phyloP scores from a whole-genome alignment of 2,888 invertebrate species.

The Eilema griseolum region DNA sequence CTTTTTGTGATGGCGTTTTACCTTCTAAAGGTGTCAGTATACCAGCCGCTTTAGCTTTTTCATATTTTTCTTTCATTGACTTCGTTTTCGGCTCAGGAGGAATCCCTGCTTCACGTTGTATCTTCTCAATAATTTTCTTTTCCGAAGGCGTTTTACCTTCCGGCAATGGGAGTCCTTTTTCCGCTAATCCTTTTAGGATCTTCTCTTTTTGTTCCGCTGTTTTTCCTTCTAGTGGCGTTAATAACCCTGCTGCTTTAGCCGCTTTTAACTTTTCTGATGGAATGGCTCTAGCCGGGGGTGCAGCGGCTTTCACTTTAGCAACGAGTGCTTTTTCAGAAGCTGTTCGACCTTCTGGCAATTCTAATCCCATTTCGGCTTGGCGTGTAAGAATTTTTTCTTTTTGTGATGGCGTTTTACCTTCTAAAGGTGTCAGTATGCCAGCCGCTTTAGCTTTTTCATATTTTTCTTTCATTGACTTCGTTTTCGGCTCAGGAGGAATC shows the following conservation, averaged over 20 bases:
- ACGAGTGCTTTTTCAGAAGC: constrained; percentile 36
- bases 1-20: constrained; percentile 28
- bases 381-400: constrained; percentile 27
- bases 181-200: background rate
- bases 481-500: constrained; percentile 53
- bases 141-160: constrained; percentile 54
- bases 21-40: constrained; percentile 52
- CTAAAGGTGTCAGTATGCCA: constrained; percentile 30
- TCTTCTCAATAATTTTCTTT: constrained; percentile 20
- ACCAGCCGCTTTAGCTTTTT: constrained; percentile 53
- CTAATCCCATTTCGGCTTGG: constrained; percentile 18
- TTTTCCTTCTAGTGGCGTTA: constrained; percentile 4
- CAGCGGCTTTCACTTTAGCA: background rate
- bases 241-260: background rate
- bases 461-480: constrained; percentile 40
- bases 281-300: constrained; percentile 13
- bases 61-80: background rate
- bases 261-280: constrained; percentile 3
- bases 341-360: constrained; percentile 35
- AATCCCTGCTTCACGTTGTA: background rate
- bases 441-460: constrained; percentile 50
- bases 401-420: constrained; percentile 21
- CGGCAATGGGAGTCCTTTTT: constrained; percentile 30
- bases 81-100: background rate
- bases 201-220: constrained; percentile 1